Evolutionary conservation across 2,113 vertebrate species (phyloP).

Genomic region (Oryzias woworae): DNA sequence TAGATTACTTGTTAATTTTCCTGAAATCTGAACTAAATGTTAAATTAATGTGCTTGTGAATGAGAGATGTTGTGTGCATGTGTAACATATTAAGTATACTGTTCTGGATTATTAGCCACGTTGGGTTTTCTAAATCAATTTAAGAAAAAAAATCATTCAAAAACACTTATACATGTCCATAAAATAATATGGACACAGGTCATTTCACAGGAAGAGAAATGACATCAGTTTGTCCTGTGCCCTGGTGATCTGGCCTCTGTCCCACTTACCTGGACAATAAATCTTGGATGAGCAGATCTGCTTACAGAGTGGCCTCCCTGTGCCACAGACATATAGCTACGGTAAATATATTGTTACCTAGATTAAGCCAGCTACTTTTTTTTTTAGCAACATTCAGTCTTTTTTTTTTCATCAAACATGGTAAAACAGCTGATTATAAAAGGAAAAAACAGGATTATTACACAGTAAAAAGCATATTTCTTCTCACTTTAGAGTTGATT

Average conservation of each 20-base stretch:
- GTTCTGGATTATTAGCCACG: conserved; percentile 22
- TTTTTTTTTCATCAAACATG: not conserved
- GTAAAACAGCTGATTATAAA: conserved; percentile 7
- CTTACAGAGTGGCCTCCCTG: conserved; percentile 37
- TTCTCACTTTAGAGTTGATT: too few species aligned
- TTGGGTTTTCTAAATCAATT: conserved; percentile 2
- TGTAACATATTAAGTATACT: conserved; percentile 35
- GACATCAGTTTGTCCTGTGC: conserved; percentile 24
- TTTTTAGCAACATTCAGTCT: not conserved
- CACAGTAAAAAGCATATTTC: not conserved
- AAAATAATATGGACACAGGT: not conserved
- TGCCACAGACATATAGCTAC: conserved; percentile 7
- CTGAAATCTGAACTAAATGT: conserved; percentile 42
- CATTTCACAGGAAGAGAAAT: conserved; percentile 27
- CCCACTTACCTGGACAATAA: conserved; percentile 48
- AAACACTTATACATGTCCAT: too few species aligned
- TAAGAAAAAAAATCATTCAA: conserved; percentile 3
- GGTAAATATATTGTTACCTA: conserved; percentile 9
- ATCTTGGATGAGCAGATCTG: conserved; percentile 59
- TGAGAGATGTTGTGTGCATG: conserved; percentile 53
- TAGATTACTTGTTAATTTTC: conserved; percentile 2
- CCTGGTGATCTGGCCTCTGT: conserved; percentile 25
- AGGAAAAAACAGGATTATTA: not conserved
- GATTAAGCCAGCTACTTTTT: conserved; percentile 2
- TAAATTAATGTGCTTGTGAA: conserved; percentile 46